Conservation (phyloP, 2,888 invertebrate genomes). For the Cetonia aurata region DNA sequence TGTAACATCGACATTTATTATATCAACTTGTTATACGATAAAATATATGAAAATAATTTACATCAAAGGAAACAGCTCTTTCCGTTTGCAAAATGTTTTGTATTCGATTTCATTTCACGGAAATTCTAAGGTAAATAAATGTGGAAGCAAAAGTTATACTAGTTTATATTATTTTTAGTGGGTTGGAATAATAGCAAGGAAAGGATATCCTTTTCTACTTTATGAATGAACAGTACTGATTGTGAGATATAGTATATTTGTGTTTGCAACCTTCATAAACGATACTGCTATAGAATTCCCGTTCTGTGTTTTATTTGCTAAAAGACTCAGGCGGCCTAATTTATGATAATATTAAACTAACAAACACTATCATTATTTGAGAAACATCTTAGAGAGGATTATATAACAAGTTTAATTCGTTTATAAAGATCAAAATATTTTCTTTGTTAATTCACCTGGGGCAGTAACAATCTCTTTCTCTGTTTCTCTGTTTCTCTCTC, state of each 20-base stretch:
- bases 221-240: not conserved
- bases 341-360: not conserved
- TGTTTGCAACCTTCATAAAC: conserved; percentile 16
- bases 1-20: conserved; percentile 22
- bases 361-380: not conserved
- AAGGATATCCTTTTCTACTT: conserved; percentile 14
- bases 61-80: conserved; percentile 27
- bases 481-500: too few relatives aligned
- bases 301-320: not conserved
- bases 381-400: not conserved
- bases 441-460: too few relatives aligned
- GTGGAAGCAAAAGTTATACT: conserved; percentile 9
- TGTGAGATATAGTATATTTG: conserved; percentile 4
- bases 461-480: too few relatives aligned
- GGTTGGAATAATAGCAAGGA: conserved; percentile 23
- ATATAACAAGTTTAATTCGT: too few relatives aligned
- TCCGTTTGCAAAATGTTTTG: conserved; percentile 31
- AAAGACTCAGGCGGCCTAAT: not conserved
- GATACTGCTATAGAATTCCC: not conserved
- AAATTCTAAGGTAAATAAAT: conserved; percentile 10
- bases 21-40: conserved; percentile 30
- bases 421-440: too few relatives aligned
- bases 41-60: conserved; percentile 25
- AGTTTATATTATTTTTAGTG: conserved; percentile 26
- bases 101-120: conserved; percentile 10